These are phyloP conservation scores for Spondyliosoma cantharus DNA, from an alignment of 2,797 vertebrate species.

Conservation along the genomic window DNA sequence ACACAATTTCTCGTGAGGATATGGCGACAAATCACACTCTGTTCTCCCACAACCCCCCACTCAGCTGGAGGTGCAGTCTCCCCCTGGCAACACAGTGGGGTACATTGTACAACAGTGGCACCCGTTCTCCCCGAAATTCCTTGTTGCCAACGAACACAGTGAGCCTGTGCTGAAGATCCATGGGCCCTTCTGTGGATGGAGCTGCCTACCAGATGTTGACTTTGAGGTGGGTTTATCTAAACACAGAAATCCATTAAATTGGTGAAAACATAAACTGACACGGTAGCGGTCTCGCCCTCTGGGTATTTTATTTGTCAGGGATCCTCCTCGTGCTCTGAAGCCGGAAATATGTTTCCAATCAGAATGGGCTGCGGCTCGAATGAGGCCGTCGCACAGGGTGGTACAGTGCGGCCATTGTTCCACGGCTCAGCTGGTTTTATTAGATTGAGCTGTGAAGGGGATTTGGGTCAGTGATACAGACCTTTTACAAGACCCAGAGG, in stretches of 20 bases:
- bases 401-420: constrained; percentile 71
- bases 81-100: constrained; percentile 90
- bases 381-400: constrained; percentile 50
- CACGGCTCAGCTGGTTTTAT: constrained; percentile 71
- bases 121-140: constrained; percentile 89
- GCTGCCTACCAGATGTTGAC: constrained; percentile 90
- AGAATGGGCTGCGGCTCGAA: constrained; percentile 37
- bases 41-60: constrained; percentile 39
- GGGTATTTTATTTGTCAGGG: constrained; percentile 32
- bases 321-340: constrained; percentile 32
- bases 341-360: constrained; percentile 71
- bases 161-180: constrained; percentile 86
- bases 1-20: constrained; percentile 1
- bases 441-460: constrained; percentile 59
- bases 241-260: constrained; percentile 52
- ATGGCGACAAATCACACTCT: constrained; percentile 28
- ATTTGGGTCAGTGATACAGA: constrained; percentile 69
- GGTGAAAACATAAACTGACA: constrained; percentile 55
- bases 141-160: constrained; percentile 86
- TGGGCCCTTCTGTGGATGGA: constrained; percentile 91
- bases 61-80: constrained; percentile 93
- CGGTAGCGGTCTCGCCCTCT: constrained; percentile 33
- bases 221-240: constrained; percentile 88
- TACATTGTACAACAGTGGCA: constrained; percentile 92
- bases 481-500: constrained; percentile 56